These are phyloP conservation scores for Hanleya hanleyi DNA, from an alignment of 2,888 invertebrate species.

Conservation along the genomic window DNA sequence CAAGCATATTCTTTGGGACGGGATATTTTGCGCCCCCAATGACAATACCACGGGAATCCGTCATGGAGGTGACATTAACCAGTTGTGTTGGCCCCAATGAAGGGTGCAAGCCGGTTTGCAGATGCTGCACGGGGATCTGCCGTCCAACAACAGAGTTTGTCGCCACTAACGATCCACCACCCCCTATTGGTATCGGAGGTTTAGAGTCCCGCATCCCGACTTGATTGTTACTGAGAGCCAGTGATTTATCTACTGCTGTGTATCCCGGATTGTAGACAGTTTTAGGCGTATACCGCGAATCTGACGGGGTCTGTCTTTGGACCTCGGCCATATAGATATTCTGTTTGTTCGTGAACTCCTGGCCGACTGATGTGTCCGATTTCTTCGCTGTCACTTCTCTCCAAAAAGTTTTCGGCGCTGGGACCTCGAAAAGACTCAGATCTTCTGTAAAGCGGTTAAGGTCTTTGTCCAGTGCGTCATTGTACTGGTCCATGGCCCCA, in stretches of 20 bases:
- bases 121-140: not conserved
- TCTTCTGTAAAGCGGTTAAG: conserved; percentile 38
- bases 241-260: not conserved
- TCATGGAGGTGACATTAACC: not conserved
- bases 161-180: not conserved
- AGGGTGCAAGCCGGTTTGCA: not conserved
- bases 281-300: conserved; percentile 31
- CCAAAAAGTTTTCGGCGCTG: conserved; percentile 37
- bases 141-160: not conserved
- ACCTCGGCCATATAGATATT: conserved; percentile 31
- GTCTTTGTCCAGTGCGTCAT: conserved; percentile 34
- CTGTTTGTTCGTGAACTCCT: conserved; percentile 34
- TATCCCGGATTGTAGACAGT: conserved; percentile 22
- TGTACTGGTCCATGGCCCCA: conserved; percentile 38
- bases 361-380: conserved; percentile 32
- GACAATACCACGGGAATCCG: not conserved
- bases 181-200: not conserved
- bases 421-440: conserved; percentile 37
- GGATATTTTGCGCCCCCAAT: not conserved
- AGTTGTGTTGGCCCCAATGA: not conserved
- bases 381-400: conserved; percentile 32
- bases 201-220: conserved; percentile 1
- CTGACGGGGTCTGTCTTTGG: conserved; percentile 34
- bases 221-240: not conserved
- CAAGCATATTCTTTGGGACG: not conserved